phyloP scores from a whole-genome alignment of 2,113 vertebrate genomes.

The Leptobrachium ailaonicum region DNA sequence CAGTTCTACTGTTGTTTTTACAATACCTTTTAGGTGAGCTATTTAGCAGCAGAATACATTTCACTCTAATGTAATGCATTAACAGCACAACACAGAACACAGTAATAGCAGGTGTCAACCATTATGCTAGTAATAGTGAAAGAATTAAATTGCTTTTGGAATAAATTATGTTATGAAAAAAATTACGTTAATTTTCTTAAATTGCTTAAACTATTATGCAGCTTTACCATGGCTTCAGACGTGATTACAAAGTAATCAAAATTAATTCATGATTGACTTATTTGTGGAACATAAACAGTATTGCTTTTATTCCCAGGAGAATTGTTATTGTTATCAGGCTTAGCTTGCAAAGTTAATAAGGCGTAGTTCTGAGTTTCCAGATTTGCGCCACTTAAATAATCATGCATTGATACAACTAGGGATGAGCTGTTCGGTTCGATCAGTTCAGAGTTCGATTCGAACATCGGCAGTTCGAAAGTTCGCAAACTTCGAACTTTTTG shows the following conservation, averaged over 20 bases:
- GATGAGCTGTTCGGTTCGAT: too few relatives aligned
- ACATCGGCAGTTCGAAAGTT: too few relatives aligned
- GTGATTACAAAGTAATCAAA: constrained; percentile 16
- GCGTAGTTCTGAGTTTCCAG: constrained; percentile 13
- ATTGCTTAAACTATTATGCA: constrained; percentile 12
- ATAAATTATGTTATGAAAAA: constrained; percentile 13
- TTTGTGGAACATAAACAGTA: constrained; percentile 9
- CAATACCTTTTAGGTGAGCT: neutral
- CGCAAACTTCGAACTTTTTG: too few relatives aligned
- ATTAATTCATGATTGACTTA: constrained; percentile 12
- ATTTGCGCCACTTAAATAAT: constrained; percentile 20
- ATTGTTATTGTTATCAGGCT: constrained; percentile 6
- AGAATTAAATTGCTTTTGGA: neutral
- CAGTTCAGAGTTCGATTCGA: too few relatives aligned
- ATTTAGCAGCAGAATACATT: neutral
- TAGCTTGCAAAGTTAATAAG: constrained; percentile 6
- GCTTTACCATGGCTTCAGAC: constrained; percentile 9
- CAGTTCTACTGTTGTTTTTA: neutral
- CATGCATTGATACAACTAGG: too few relatives aligned
- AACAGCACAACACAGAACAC: neutral
- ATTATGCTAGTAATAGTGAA: neutral
- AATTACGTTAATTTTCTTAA: constrained; percentile 7
- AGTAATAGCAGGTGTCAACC: neutral
- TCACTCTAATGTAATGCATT: neutral
- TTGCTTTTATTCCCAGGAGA: neutral